Evolutionary conservation across 2,113 vertebrate genomes (phyloP), one percentile per base, ranked within the genome.

Genomic region (Tachysurus vachellii): DNA sequence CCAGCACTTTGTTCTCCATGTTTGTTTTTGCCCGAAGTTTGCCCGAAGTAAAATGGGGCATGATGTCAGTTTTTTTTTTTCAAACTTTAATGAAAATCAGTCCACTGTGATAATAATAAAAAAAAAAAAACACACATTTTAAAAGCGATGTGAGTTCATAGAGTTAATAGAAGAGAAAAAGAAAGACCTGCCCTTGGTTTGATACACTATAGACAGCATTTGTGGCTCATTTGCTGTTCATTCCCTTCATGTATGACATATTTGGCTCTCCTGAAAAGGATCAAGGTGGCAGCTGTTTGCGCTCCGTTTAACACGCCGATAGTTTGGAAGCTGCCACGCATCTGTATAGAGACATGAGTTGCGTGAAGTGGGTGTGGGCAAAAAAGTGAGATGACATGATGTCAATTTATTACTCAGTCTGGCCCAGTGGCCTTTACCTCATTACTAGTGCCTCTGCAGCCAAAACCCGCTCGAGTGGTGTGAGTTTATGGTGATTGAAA

Each of bases 401-500:
- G 84, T n/a, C 23, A 56, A 88, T 86, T 83, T 86, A 80, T 57
- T 80, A 53, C n/a, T 79, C n/a, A 42, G 61, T 62, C 66, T 28
- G 64, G 66, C 61, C 83, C 80, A 31, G 64, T 26, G 73, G 76
- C 62, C 75, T 42, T 68, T 66, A 28, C 19, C 28, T n/a, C 19
- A 50, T 77, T 85, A 62, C 80, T 85, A 36, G 28, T 59, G 71
- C 50, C 57, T 54, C 61, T 66, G 59, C 1, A 2, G 44, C 85
- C 76, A 23, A 66, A 66, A 80, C 50, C 28, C 17, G 21, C 10
- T 23, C 11, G 61, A 80, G 62, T 57, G 21, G 62, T 86, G 85
- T 75, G 64, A 62, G 86, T 87, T 89, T 64, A 87, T 77, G 70
- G 59, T 87, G 82, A 89, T 89, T 80, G 82, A 89, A 84, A 81